phyloP scores from a whole-genome alignment of 2,888 invertebrate genomes.

The Scotopteryx bipunctaria region DNA sequence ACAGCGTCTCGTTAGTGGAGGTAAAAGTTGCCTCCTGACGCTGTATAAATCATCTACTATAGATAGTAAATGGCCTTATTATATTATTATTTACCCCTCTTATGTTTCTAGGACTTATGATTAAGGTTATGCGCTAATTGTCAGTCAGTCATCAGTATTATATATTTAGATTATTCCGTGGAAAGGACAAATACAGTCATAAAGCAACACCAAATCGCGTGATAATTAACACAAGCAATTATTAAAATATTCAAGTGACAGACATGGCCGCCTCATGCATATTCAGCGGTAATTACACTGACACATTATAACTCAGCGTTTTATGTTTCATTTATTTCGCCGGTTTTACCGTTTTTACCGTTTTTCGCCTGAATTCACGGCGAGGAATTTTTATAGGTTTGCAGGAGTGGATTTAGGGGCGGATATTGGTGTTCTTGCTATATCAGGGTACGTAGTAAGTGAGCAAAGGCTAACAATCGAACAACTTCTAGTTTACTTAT shows the following conservation, averaged over 20 bases:
- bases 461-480: neutral
- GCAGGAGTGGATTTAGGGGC: neutral
- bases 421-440: neutral
- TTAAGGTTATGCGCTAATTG: no score
- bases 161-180: no score
- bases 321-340: conserved; percentile 29
- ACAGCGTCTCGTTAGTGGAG: no score
- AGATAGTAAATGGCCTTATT: no score
- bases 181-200: conserved; percentile 3
- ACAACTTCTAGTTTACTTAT: neutral
- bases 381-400: conserved; percentile 18
- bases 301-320: conserved; percentile 34
- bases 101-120: no score
- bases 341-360: conserved; percentile 18
- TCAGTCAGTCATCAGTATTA: no score
- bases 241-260: conserved; percentile 41
- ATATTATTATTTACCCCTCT: no score
- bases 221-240: conserved; percentile 29
- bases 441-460: neutral
- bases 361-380: conserved; percentile 20
- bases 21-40: no score
- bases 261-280: conserved; percentile 35
- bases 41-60: no score
- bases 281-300: conserved; percentile 39
- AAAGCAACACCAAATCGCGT: conserved; percentile 19